Evolutionary conservation across 1,140 invertebrate species (phyloP).

Genomic region (Drosophila tropicalis): DNA sequence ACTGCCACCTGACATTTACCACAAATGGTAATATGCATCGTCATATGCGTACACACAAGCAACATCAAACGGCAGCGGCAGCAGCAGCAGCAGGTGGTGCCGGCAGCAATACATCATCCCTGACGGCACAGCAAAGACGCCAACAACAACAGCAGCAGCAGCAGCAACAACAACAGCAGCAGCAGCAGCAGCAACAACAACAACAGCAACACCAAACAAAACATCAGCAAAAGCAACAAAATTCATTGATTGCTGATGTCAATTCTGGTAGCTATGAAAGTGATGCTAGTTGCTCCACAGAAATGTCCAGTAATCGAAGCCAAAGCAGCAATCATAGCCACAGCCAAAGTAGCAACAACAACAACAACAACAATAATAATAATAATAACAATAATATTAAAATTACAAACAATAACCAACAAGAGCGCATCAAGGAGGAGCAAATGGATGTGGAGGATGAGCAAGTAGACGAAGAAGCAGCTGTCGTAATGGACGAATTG

Average conservation of each 20-base stretch:
- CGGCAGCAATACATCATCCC: conserved; percentile 21
- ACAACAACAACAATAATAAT: conserved; percentile 48
- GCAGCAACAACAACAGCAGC: conserved; percentile 22
- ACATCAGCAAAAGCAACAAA: conserved; percentile 31
- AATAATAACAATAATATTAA: conserved; percentile 67
- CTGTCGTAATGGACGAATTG: conserved; percentile 13
- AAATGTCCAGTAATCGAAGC: conserved; percentile 69
- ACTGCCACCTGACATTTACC: conserved; percentile 92
- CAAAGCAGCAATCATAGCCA: conserved; percentile 43
- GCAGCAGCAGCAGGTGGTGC: conserved; percentile 51
- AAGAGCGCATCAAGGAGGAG: conserved; percentile 9
- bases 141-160: conserved; percentile 68
- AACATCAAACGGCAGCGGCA: conserved; percentile 79
- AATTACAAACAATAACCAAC: conserved; percentile 56
- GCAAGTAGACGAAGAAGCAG: not conserved
- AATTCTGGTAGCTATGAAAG: conserved; percentile 78
- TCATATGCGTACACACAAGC: conserved; percentile 90
- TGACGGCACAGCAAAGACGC: conserved; percentile 82
- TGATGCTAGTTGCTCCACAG: conserved; percentile 81
- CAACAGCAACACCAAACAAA: conserved; percentile 10
- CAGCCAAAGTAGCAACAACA: conserved; percentile 40
- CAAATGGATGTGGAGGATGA: conserved; percentile 15
- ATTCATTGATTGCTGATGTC: conserved; percentile 34
- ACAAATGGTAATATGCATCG: conserved; percentile 95
- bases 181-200: conserved; percentile 17